Base-by-base conservation (phyloP, 1,140 invertebrate genomes). In the Lordiphosa clarofinis region DNA sequence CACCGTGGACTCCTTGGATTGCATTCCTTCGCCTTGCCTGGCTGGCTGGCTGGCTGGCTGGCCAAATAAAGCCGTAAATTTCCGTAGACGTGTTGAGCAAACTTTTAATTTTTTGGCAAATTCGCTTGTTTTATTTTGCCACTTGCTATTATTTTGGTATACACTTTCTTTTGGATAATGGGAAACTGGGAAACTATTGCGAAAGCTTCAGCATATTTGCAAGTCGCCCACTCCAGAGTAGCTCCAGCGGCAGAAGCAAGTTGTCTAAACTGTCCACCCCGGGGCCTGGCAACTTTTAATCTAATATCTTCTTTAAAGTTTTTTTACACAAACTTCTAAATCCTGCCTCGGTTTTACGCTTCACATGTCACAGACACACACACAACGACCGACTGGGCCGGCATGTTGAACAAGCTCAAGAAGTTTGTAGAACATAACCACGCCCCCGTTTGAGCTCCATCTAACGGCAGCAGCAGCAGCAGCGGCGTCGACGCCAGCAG, bases 281-380 rank as follows among this genome's bases (percentile, higher is more conserved):
- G 60, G 43, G 56, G 47, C 63, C 72, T 62, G 54, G 56, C 59
- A 82, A 82, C 78, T 82, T 82, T 82, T 84, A 82, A 82, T 82
- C 76, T 82, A 82, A 82, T 82, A 82, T 69, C 66, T 69, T 69
- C 66, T 69, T 69, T 69, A 69, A 69, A 69, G 66, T 69, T 69
- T 69, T 35, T 73, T 48, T 57, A 65, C 55, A 82, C 78, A 82
- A 84, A 84, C 67, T 82, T 82, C 78, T 84, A 82, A 82, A 82
- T 82, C 78, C 78, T 84, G 68, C 78, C 68, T 76, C 76, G 76
- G 76, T 82, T 82, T 82, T 82, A 82, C 76, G 76, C 78, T 82
- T 82, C 76, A 82, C 76, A 82, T 82, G 78, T 81, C 76, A 67
- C 76, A 76, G 31, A 42, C 31, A 55, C 35, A 44, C 38, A 53